phyloP scores from a whole-genome alignment of 2,797 vertebrate genomes.

The Mus minutoides region DNA sequence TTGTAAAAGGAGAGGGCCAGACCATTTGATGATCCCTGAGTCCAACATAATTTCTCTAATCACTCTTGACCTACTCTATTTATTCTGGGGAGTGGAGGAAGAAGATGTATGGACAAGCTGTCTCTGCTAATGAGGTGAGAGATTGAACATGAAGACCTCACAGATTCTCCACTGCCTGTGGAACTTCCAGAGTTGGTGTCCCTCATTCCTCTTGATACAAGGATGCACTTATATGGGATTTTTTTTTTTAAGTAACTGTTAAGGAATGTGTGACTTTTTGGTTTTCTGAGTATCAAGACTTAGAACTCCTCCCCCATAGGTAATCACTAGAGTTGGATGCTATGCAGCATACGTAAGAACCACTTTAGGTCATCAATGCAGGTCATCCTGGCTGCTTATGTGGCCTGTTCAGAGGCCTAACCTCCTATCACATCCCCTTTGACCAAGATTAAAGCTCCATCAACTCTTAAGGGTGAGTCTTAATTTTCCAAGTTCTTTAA shows the following conservation, averaged over 20 bases:
- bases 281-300: constrained; percentile 22
- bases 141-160: constrained; percentile 37
- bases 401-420: neutral
- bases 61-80: constrained; percentile 44
- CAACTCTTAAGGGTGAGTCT: neutral
- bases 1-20: constrained; percentile 53
- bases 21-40: constrained; percentile 14
- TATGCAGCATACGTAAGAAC: neutral
- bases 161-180: constrained; percentile 15
- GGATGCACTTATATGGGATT: neutral
- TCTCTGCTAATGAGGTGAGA: constrained; percentile 70
- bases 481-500: constrained; percentile 25
- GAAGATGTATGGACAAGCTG: constrained; percentile 51
- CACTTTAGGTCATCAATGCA: neutral
- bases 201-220: neutral
- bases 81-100: constrained; percentile 45
- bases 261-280: constrained; percentile 28
- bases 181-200: constrained; percentile 9
- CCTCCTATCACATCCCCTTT: neutral
- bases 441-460: constrained; percentile 4
- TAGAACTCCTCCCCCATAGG: neutral
- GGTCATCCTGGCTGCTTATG: neutral
- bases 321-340: neutral
- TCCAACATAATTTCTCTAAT: constrained; percentile 65
- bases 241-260: constrained; percentile 44